Base-by-base conservation (phyloP, 2,113 vertebrate species). In the Nerophis ophidion region DNA sequence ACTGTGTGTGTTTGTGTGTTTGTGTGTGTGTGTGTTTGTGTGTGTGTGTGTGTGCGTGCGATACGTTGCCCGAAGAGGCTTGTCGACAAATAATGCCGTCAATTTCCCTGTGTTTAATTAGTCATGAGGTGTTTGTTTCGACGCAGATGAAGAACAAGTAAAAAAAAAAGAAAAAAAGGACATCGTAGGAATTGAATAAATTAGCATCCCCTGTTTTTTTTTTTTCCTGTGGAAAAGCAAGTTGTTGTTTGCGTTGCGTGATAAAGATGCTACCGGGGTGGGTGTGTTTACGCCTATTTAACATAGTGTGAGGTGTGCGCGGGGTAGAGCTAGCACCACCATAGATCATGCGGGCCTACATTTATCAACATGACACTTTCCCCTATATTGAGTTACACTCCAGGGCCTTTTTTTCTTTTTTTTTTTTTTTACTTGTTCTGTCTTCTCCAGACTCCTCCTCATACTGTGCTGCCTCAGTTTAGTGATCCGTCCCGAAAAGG, bases 321-420 rank as follows among this genome's bases (percentile, higher is more conserved):
- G 74, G 63, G 77, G 76, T 86, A 83, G 83, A 86, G 88, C 87
- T 12, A 42, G 54, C 54, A 42, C 54, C 54, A 42, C 87, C 87
- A 90, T 88, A 89, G 79, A 83, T 80, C 79, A 66, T 66, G 70
- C 71, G 66, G 60, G 77, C 75, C 80, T 81, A 69, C 88, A 91
- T 90, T 88, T 87, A 87, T 90, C 88, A 91, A 78, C 36, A 47
- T 88, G 88, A 89, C 88, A 90, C 81, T 82, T 84, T 81, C 66
- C 74, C 77, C 85, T 87, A 85, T 89, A 90, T 88, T 86, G 88
- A 90, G 87, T 89, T 89, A 82, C 84, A 90, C 87, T 90, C 76
- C 68, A 81, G 87, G 87, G 85, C 80, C 84, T 83, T 85, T 83
- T 61, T 59, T 56, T 63, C 72, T 64, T 61, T 65, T 51, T 53